These are phyloP conservation scores for Schlechtendalia chinensis DNA, from an alignment of 1,140 invertebrate species.

Conservation along the genomic window DNA sequence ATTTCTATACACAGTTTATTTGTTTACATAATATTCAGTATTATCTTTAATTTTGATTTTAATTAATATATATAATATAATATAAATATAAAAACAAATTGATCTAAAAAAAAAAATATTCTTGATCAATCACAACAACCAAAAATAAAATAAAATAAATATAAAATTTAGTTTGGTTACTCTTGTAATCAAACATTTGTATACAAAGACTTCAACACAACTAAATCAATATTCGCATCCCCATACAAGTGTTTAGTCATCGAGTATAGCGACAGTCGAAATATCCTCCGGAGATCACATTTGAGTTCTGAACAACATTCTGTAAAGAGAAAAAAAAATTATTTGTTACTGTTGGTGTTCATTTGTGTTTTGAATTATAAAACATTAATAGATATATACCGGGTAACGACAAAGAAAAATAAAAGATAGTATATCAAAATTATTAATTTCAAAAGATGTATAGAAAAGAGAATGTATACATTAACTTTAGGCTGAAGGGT, in stretches of 20 bases:
- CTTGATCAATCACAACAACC: too few species aligned
- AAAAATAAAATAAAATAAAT: too few species aligned
- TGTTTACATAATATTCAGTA: too few species aligned
- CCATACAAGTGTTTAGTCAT: neutral
- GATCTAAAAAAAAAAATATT: too few species aligned
- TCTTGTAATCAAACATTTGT: too few species aligned
- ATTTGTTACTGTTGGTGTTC: neutral
- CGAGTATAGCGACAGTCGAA: neutral
- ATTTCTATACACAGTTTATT: too few species aligned
- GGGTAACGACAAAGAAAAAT: neutral
- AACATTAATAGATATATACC: conserved; percentile 6
- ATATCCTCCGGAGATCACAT: neutral
- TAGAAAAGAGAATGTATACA: neutral
- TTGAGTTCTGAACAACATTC: neutral
- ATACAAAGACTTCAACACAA: too few species aligned
- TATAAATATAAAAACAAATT: too few species aligned
- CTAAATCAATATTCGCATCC: too few species aligned
- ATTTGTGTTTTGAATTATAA: neutral
- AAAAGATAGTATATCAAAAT: neutral
- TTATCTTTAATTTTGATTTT: too few species aligned
- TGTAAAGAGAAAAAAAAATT: neutral
- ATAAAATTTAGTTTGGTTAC: too few species aligned
- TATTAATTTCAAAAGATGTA: neutral
- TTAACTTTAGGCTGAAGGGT: neutral
- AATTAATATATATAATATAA: too few species aligned